Conservation (phyloP, 2,797 vertebrate genomes). For the Rhabdophis nuchalis region DNA sequence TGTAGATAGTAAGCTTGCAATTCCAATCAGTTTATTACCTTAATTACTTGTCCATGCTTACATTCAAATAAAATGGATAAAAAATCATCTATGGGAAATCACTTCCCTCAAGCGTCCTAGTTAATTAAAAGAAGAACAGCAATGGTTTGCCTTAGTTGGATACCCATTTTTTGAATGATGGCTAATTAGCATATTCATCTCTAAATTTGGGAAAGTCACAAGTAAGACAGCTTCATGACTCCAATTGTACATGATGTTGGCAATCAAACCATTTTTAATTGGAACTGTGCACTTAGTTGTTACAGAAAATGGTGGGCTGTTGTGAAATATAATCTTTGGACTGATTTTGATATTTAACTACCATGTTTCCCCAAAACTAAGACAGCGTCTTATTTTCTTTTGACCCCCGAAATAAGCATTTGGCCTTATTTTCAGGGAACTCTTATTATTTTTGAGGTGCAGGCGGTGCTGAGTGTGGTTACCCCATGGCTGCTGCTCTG, state of each 20-base stretch:
- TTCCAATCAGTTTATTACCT: neutral
- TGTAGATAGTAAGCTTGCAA: neutral
- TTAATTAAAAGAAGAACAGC: neutral
- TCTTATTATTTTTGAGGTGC: too few relatives aligned
- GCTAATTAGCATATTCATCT: neutral
- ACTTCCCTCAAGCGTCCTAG: neutral
- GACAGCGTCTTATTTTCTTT: too few relatives aligned
- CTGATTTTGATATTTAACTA: neutral
- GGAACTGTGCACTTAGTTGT: neutral
- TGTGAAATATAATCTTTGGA: neutral
- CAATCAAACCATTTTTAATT: neutral
- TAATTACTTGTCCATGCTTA: neutral
- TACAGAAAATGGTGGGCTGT: neutral
- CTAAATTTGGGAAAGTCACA: fast-evolving
- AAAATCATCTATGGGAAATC: neutral
- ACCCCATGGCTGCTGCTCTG: too few relatives aligned
- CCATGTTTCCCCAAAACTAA: too few relatives aligned
- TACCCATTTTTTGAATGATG: neutral
- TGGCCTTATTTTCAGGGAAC: too few relatives aligned
- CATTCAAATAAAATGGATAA: neutral
- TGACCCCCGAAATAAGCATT: too few relatives aligned
- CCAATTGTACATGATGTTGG: fast-evolving
- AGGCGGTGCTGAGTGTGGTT: too few relatives aligned
- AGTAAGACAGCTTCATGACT: neutral
- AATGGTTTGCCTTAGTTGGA: fast-evolving